Evolutionary conservation across 2,113 vertebrate species (phyloP), one percentile per base, ranked within the genome.

Genomic region (Balaeniceps rex): DNA sequence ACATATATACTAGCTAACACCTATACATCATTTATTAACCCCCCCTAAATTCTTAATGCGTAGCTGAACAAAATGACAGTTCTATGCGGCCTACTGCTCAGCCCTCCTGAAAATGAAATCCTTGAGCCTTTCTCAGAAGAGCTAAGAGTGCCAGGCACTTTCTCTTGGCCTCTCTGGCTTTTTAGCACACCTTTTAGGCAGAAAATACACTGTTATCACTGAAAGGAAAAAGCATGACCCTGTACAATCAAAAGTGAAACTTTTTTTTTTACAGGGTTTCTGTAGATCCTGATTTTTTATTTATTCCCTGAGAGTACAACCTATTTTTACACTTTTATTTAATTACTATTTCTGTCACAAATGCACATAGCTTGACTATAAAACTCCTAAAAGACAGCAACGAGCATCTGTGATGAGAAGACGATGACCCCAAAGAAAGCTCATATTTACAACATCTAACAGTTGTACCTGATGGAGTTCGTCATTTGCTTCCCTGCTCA

Each of bases 381-480:
- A 60, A 82, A 22, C n/a, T 54, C 38, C 38, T 29, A 22, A 46
- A 76, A 65, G 3, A 77, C 76, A 49, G 44, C 80, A 66, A 28
- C 0, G 4, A 64, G 51, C 57, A n/a, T 3, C 22, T 70, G 68
- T 36, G 55, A 23, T 6, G 7, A 72, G 64, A 33, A 80, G 61
- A 31, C 0, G 5, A 49, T 15, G 29, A 61, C 15, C 22, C 58
- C 55, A 25, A 36, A n/a, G 69, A 4, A 26, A 36, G 66, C 14
- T 71, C 13, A 1, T 8, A 4, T 31, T 74, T 18, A 2, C 55
- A 10, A 0, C 0, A 10, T 11, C 9, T 6, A 10, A 13, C 36
- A 42, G 29, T 1, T 25, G 34, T 18, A 21, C 61, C 36, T 47
- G 4, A 2, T 14, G 16, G 66, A 42, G 58, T 0, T 54, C 63